A percentile compares a stretch with the other conserved stretches of the same genome.
Conservation (phyloP, 2,888 invertebrate genomes). For the Mythimna loreyi region DNA sequence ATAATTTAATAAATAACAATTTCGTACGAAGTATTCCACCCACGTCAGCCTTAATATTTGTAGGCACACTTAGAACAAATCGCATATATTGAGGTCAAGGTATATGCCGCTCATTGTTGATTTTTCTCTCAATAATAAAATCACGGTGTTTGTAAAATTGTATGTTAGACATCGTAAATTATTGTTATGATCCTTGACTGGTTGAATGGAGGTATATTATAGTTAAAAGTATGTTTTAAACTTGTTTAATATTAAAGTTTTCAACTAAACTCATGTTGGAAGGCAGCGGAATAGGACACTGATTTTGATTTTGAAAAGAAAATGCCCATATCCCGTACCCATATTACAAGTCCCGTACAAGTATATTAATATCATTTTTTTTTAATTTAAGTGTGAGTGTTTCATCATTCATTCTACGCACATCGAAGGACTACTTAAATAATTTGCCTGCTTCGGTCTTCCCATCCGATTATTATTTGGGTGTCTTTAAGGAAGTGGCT, state of each 20-base stretch:
- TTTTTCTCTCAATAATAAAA: conserved; percentile 57
- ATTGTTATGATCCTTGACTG: conserved; percentile 28
- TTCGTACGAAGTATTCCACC: conserved; percentile 7
- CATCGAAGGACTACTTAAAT: too few relatives aligned
- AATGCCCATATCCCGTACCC: too few relatives aligned
- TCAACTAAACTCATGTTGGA: neutral
- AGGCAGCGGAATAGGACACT: neutral
- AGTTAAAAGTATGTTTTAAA: neutral
- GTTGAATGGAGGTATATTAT: conserved; percentile 20
- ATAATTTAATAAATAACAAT: neutral
- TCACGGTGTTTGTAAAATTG: conserved; percentile 43
- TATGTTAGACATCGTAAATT: conserved; percentile 36
- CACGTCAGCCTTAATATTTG: conserved; percentile 38
- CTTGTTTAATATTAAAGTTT: conserved; percentile 1
- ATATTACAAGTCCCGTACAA: too few relatives aligned
- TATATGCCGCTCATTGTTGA: conserved; percentile 45
- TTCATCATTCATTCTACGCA: too few relatives aligned
- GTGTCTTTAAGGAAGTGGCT: too few relatives aligned
- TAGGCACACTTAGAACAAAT: conserved; percentile 46
- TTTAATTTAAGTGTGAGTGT: too few relatives aligned
- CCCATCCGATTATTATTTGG: too few relatives aligned
- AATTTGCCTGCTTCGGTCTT: too few relatives aligned
- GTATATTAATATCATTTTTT: too few relatives aligned
- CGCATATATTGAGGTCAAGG: conserved; percentile 55
- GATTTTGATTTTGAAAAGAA: too few relatives aligned